Evolutionary conservation across 2,888 invertebrate genomes (phyloP), one percentile per base, ranked within the genome.

Genomic region (Rhabditoides inermis): DNA sequence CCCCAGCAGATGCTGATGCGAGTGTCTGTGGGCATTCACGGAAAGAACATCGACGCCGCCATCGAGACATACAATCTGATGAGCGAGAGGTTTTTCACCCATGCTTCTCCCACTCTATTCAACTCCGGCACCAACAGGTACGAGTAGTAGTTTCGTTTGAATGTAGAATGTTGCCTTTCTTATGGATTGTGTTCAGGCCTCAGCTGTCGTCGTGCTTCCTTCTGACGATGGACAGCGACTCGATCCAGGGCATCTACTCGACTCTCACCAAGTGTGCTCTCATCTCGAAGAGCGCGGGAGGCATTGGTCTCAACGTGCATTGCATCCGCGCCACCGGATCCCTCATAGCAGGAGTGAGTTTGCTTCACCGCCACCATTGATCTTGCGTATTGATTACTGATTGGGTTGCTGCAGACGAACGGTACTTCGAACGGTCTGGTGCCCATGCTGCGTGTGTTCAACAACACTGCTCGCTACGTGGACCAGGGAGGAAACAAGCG

Each of bases 1-100:
- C 98, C 98, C 0, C 95, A 98, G 76, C 94, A 98, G 73, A 89
- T 98, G 92, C 79, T 98, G 53, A 98, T 98, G 98, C 81, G 98
- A 70, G 94, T 94, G 1, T 81, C 95, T 2, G 86, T 99, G 57
- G 95, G 94, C 15, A 91, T 98, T 69, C 98, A 98, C 77, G 87
- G 87, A 1, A 86, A 89, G 64, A 88, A 98, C 76, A 87, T 98
- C 56, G 88, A 89, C 60, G 83, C 85, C 15, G 94, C 86, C 15
- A 88, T 98, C 63, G 88, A 90, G 80, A 94, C 95, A 0, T 98
- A 98, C 79, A 90, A 98, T 77, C 82, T 88, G 55, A 80, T 98
- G 66, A 95, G 95, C 0, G 90, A 92, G 76, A 79, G 86, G 69
- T 94, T 88, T 82, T 98, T 98, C 77, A 98, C 92, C 0, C 95